Conservation (phyloP, 2,797 vertebrate genomes). For the Aldrovandia affinis region DNA sequence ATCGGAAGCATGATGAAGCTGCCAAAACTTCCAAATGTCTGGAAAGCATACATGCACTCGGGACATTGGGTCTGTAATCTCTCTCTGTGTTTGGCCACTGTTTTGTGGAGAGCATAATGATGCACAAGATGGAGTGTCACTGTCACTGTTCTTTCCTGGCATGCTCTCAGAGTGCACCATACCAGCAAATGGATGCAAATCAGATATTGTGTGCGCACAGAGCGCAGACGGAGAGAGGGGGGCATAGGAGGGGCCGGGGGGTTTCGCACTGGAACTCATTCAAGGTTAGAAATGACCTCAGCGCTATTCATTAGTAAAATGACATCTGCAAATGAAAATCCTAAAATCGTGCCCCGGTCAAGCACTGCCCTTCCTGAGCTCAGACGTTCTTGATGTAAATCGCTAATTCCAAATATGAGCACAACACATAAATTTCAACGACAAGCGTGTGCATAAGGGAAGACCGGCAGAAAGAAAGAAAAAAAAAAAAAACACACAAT, state of each 20-base stretch:
- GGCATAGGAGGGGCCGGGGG: conserved; percentile 36
- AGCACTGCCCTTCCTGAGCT: conserved; percentile 57
- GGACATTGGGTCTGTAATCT: background rate
- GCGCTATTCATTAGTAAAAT: conserved; percentile 76
- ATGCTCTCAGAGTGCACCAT: conserved; percentile 68
- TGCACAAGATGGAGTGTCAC: conserved; percentile 52
- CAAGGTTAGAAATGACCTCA: conserved; percentile 76
- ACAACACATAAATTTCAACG: conserved; percentile 19
- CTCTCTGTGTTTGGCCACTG: background rate
- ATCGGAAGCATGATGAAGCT: background rate
- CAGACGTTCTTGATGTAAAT: conserved; percentile 11
- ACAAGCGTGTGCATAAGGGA: conserved; percentile 37
- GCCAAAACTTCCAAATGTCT: background rate
- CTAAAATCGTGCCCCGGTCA: conserved; percentile 61
- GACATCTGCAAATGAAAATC: conserved; percentile 72
- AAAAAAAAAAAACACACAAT: conserved; percentile 16
- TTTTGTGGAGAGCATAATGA: conserved; percentile 48
- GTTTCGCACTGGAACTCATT: conserved; percentile 43
- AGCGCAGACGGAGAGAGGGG: conserved; percentile 55
- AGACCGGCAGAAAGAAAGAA: background rate
- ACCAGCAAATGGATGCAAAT: conserved; percentile 79
- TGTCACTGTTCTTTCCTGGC: conserved; percentile 67
- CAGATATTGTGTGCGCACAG: conserved; percentile 69
- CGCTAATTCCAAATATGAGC: conserved; percentile 14
- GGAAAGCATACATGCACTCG: background rate